Conservation (phyloP, 2,797 vertebrate species). For the Mycteria americana region DNA sequence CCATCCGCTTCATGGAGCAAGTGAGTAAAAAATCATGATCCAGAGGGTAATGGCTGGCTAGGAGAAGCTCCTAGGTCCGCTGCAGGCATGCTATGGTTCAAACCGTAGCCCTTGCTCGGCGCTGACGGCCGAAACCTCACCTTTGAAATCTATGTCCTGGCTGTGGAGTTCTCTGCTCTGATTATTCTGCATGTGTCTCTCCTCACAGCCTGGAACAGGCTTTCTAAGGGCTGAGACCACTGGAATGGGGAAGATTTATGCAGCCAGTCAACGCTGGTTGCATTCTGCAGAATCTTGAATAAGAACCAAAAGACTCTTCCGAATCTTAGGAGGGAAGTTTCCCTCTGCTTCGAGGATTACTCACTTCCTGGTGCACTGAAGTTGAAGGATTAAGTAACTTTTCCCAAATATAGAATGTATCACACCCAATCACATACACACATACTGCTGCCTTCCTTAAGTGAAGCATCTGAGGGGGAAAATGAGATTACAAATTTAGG, state of each 20-base stretch:
- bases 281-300: background rate
- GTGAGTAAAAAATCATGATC: constrained; percentile 1
- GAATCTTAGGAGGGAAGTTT: background rate
- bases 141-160: background rate
- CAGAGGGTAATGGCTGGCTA: background rate
- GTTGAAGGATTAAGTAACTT: constrained; percentile 44
- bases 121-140: background rate
- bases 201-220: background rate
- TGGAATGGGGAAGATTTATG: constrained; percentile 5
- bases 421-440: background rate
- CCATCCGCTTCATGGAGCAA: background rate
- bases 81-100: background rate
- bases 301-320: background rate
- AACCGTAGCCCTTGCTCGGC: background rate
- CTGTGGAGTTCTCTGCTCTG: background rate
- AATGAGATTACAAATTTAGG: constrained; percentile 62
- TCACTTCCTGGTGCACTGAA: background rate
- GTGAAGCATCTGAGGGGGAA: constrained; percentile 38
- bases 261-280: background rate
- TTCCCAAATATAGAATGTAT: constrained; percentile 17
- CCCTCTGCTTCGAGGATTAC: background rate
- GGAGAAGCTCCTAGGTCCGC: background rate
- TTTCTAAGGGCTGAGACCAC: background rate
- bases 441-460: constrained; percentile 18
- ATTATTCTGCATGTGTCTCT: constrained; percentile 11